Percentiles rank a stretch among this genome's conserved stretches.
Evolutionary conservation across 2,797 vertebrate genomes (phyloP).

Genomic region (Forpus xanthops): DNA sequence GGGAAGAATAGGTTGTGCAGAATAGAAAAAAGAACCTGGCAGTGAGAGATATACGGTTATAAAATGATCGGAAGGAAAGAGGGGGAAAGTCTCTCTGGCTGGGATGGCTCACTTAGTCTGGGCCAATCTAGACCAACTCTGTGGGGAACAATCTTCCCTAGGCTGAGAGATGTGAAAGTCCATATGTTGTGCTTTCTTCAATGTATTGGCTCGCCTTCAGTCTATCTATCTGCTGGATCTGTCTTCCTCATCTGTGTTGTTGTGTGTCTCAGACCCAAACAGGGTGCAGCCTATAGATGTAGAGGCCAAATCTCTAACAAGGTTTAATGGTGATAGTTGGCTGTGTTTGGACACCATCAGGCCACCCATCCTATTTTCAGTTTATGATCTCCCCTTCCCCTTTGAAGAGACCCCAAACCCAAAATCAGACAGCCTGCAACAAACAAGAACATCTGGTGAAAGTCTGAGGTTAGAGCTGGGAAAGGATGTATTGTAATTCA

Average conservation of each 20-base stretch:
- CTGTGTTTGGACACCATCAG: not conserved
- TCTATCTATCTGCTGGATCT: not conserved
- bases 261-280: not conserved
- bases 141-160: constrained; percentile 7
- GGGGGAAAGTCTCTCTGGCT: not conserved
- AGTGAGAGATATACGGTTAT: not conserved
- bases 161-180: constrained; percentile 19
- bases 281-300: not conserved
- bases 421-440: not conserved
- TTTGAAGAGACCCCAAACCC: constrained; percentile 37
- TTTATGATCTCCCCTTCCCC: not conserved
- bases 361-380: constrained; percentile 20
- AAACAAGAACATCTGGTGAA: constrained; percentile 26
- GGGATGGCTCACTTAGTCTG: not conserved
- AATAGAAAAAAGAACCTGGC: not conserved
- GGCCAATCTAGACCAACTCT: constrained; percentile 16
- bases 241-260: not conserved
- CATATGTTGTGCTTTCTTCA: constrained; percentile 37
- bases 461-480: not conserved
- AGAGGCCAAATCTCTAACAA: constrained; percentile 6
- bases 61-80: constrained; percentile 4
- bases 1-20: not conserved
- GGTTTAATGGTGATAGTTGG: not conserved
- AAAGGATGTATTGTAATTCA: not conserved
- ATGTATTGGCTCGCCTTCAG: not conserved